Base-by-base conservation (phyloP, 2,113 vertebrate species). In the Chaetura pelagica region DNA sequence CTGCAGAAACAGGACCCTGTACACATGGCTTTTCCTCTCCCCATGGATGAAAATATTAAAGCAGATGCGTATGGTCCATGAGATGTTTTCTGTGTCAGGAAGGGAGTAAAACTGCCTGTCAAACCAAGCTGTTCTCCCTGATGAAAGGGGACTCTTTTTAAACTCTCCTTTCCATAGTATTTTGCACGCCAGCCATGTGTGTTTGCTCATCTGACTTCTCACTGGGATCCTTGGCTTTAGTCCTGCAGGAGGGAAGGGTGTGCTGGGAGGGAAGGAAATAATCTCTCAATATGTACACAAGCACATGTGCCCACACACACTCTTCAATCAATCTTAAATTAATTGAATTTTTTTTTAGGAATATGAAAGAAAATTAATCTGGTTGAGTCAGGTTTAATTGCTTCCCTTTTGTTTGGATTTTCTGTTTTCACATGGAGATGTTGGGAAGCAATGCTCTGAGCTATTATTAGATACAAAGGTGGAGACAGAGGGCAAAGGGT, bases 41-140 rank as follows among this genome's bases (percentile, higher is more conserved):
- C 94, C 83, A 34, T 34, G 83, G 91, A 77, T 84, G 93, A 95
- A 96, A 96, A 93, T 97, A 93, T 93, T 90, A 95, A 96, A 94
- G 89, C 69, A 83, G 29, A 73, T 68, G 93, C 92, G 86, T 91
- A 40, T 96, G 93, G 92, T 85, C 87, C 85, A 2, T 54, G 86
- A 86, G 95, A 90, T 91, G 85, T 84, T 96, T 96, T 96, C 91
- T 94, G 87, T 85, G 76, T 94, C 87, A 91, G 84, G 40, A 84
- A 93, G 48, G 69, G 89, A 94, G 76, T 79, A 68, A 90, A 97
- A 54, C 90, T 94, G 96, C 91, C 87, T 96, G 93, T 95, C 93
- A 96, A 93, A 83, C 88, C 92, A 92, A 96, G 96, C 96, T 96
- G 88, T 91, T 97, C 95, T 71, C 88, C 54, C 85, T 79, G 84